These are phyloP conservation scores for Sebastes reedi DNA, from an alignment of 2,797 vertebrate species.

Conservation along the genomic window DNA sequence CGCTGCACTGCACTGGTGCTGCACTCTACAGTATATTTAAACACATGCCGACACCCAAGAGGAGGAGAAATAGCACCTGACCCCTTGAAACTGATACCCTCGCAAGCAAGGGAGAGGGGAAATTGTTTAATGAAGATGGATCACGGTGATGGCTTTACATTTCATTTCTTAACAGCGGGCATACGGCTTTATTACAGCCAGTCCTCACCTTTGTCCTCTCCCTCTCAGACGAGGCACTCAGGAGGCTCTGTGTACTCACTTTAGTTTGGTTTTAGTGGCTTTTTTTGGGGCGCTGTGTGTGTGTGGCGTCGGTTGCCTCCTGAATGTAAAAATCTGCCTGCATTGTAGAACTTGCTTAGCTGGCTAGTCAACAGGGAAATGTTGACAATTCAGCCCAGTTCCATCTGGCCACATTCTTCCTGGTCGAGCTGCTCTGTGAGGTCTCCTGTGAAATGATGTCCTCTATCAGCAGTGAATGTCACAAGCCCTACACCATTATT, in stretches of 20 bases:
- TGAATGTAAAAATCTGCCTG: conserved; percentile 78
- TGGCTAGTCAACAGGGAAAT: conserved; percentile 78
- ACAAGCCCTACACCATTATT: conserved; percentile 73
- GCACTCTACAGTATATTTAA: conserved; percentile 80
- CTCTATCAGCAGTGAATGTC: conserved; percentile 86
- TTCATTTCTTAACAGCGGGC: conserved; percentile 87
- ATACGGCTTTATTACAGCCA: conserved; percentile 87
- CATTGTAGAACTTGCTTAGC: conserved; percentile 76
- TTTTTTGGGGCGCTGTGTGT: conserved; percentile 20
- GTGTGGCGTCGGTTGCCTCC: conserved; percentile 49
- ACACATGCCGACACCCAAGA: conserved; percentile 75
- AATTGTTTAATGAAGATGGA: conserved; percentile 86
- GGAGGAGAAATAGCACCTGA: conserved; percentile 80
- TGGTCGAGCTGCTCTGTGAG: conserved; percentile 80
- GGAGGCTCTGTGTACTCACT: conserved; percentile 69
- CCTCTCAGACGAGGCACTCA: conserved; percentile 66
- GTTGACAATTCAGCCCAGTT: conserved; percentile 81
- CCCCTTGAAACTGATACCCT: conserved; percentile 82
- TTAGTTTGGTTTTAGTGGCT: conserved; percentile 59
- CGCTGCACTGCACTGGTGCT: conserved; percentile 50
- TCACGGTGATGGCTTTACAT: conserved; percentile 85
- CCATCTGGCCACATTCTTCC: conserved; percentile 76
- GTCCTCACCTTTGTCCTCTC: conserved; percentile 81
- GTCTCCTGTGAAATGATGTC: conserved; percentile 87
- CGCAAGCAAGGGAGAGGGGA: conserved; percentile 81